Conservation (phyloP, 2,113 vertebrate genomes). For the Neodontobutis hainanensis region DNA sequence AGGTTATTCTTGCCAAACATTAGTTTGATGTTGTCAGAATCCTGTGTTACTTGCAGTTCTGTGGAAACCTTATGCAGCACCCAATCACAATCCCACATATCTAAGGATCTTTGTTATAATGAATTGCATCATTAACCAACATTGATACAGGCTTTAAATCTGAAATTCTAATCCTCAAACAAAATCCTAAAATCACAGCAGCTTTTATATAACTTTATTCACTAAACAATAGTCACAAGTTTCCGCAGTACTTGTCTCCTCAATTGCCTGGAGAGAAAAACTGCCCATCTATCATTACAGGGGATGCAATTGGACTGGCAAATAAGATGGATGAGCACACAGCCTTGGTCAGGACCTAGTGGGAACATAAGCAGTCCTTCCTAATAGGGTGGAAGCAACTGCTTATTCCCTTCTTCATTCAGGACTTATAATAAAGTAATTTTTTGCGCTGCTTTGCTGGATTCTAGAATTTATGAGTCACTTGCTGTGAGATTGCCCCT, state of each 20-base stretch:
- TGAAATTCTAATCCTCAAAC: no score
- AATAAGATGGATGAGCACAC: constrained; percentile 23
- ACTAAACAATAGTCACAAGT: not conserved
- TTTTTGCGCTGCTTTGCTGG: constrained; percentile 1
- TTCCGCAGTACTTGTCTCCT: not conserved
- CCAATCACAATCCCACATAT: not conserved
- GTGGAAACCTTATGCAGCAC: not conserved
- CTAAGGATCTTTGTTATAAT: constrained; percentile 34
- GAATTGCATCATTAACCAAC: constrained; percentile 56
- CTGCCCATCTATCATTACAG: constrained; percentile 20
- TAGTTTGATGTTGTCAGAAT: constrained; percentile 7
- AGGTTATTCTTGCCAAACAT: constrained; percentile 25
- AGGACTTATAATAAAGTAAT: not conserved
- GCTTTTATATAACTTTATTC: constrained; percentile 9
- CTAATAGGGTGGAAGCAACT: not conserved
- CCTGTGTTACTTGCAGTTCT: not conserved
- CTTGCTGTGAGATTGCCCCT: not conserved
- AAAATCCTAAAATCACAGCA: no score
- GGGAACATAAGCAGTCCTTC: constrained; percentile 6
- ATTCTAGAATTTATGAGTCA: not conserved
- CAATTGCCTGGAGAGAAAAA: constrained; percentile 9
- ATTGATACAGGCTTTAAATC: not conserved
- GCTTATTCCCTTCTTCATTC: not conserved
- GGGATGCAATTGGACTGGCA: constrained; percentile 9
- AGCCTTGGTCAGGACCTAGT: constrained; percentile 1